Evolutionary conservation across 2,797 vertebrate species (phyloP).

Genomic region (Peromyscus eremicus): DNA sequence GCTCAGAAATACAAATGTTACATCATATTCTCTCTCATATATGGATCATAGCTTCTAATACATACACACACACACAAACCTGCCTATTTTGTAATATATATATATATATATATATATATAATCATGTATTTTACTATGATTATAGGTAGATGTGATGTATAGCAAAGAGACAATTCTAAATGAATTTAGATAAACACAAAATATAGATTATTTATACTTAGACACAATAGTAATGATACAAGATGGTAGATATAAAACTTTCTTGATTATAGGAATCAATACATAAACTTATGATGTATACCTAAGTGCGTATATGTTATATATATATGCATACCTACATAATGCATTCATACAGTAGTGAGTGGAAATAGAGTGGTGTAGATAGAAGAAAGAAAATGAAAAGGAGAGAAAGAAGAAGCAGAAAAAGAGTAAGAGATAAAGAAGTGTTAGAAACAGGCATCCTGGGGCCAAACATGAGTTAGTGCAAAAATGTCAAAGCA

Average conservation of each 20-base stretch:
- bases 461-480: neutral
- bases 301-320: neutral
- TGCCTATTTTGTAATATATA: neutral
- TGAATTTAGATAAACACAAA: neutral
- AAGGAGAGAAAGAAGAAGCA: neutral
- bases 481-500: neutral
- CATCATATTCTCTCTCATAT: neutral
- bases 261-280: neutral
- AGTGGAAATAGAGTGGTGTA: neutral
- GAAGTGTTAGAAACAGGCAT: neutral
- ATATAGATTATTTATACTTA: neutral
- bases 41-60: neutral
- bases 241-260: neutral
- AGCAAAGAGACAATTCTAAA: neutral
- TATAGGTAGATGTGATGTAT: neutral
- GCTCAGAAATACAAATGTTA: neutral
- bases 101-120: accelerated
- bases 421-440: neutral
- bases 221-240: no score
- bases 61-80: neutral
- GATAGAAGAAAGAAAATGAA: neutral
- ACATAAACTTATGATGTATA: neutral
- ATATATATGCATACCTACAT: neutral
- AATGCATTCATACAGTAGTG: neutral
- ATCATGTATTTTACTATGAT: neutral